Conservation (phyloP, 2,797 vertebrate species). For the Heterohyrax brucei region DNA sequence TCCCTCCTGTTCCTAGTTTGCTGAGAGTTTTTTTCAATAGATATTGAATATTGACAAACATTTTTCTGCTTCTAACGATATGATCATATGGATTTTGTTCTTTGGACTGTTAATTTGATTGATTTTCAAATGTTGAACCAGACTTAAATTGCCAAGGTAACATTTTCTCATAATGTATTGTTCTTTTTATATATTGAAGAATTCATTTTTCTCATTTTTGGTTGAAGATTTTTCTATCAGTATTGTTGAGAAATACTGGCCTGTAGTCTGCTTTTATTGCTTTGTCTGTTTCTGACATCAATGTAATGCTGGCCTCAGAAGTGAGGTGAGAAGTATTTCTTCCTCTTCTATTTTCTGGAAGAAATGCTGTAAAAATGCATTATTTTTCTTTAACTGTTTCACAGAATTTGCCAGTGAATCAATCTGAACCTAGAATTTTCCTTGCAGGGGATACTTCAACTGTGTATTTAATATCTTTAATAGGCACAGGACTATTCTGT, state of each 20-base stretch:
- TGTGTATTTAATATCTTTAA: no score
- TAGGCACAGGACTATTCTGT: background rate
- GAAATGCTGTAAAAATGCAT: background rate
- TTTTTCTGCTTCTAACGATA: background rate
- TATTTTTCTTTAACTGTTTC: no score
- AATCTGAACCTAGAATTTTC: no score
- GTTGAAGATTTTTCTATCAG: background rate
- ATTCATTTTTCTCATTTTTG: constrained; percentile 2
- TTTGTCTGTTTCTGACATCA: background rate
- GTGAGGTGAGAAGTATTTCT: background rate
- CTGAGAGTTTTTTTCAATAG: no score
- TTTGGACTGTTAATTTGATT: background rate
- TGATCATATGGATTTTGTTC: background rate
- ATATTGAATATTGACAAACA: background rate
- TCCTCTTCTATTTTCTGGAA: background rate
- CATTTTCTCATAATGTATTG: background rate
- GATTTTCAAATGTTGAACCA: background rate
- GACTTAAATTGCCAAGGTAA: background rate
- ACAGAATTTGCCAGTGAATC: no score
- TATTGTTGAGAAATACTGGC: background rate
- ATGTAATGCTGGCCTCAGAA: background rate
- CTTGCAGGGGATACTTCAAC: no score
- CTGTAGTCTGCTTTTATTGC: background rate
- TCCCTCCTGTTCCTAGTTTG: background rate
- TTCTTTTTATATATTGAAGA: background rate